Percentiles rank a stretch among this genome's conserved stretches.
Conservation (phyloP, 2,888 invertebrate genomes). For the Zygogramma bicolorata region DNA sequence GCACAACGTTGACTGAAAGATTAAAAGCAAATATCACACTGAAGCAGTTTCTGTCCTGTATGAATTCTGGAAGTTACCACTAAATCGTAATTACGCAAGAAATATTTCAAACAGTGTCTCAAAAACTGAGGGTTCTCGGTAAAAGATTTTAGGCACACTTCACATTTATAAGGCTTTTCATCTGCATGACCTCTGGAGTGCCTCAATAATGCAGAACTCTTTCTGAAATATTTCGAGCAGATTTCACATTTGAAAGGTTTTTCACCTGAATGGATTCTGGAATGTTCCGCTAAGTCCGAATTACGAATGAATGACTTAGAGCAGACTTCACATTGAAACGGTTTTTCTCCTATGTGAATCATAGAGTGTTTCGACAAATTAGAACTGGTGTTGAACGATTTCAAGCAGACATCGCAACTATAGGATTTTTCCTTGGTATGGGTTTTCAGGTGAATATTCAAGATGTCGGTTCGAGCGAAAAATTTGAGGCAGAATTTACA, state of each 20-base stretch:
- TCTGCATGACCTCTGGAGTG: not conserved
- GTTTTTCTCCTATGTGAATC: not conserved
- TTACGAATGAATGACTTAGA: too few relatives aligned
- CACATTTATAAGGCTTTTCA: not conserved
- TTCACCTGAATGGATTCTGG: not conserved
- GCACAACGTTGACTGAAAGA: not conserved
- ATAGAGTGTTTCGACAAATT: not conserved
- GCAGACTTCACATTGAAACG: not conserved
- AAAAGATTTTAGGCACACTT: not conserved
- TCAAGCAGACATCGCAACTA: not conserved
- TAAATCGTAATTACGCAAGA: too few relatives aligned
- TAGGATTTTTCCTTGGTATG: not conserved
- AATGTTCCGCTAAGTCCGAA: not conserved
- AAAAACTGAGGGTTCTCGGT: not conserved
- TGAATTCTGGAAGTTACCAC: too few relatives aligned
- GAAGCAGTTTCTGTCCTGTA: too few relatives aligned
- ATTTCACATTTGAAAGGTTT: not conserved
- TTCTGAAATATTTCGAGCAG: not conserved
- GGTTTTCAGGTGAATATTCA: not conserved
- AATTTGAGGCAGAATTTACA: not conserved
- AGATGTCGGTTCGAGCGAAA: not conserved
- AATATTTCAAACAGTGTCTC: too few relatives aligned
- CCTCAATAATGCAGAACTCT: not conserved
- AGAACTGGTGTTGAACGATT: not conserved
- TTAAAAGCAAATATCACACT: not conserved